Base-by-base conservation (phyloP, 2,797 vertebrate genomes). In the Pseudochirops corinnae region DNA sequence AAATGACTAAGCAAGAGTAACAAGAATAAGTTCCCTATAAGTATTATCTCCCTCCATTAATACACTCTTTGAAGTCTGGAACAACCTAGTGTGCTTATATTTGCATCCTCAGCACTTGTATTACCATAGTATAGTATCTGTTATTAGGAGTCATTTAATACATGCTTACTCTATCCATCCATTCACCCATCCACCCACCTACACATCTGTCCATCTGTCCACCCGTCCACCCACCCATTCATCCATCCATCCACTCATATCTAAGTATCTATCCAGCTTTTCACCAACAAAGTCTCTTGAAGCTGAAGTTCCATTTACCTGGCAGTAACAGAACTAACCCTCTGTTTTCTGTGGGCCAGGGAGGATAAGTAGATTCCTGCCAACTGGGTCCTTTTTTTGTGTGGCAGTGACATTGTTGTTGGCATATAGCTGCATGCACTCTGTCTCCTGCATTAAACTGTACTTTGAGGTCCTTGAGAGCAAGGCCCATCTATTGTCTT, bases 221-320 rank as follows among this genome's bases (percentile, higher is more conserved):
- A n/a, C 5, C 31, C 0, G 11, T 26, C 28, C 0, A 29, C 2
- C 28, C 9, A 28, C 28, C 57, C 16, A 28, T 28, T 24, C 1
- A 10, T 60, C 9, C 28, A 67, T 67, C 62, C 33, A 33, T 33
- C 62, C 14, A n/a, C n/a, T 18, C n/a, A n/a, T 6, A 67, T 67
- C 5, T n/a, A 74, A 74, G 39, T 39, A 39, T 74, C 5, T 39
- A 74, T 12, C 33, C 6, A 74, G 18, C 3, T 62, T 62, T 60
- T 62, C 31, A 62, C 60, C 67, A 39, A 39, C 0, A n/a, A 46
- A 46, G n/a, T 82, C 18, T 82, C n/a, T 82, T 82, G 21, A 82
- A 82, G 16, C 21, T 21, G 39, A 0, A 46, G 0, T 82, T 82
- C n/a, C 24, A 46, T 46, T 7, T 46, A 46, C 2, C 7, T 82